Evolutionary conservation across 2,888 invertebrate species (phyloP).

Genomic region (Mesorhabditis sp.): DNA sequence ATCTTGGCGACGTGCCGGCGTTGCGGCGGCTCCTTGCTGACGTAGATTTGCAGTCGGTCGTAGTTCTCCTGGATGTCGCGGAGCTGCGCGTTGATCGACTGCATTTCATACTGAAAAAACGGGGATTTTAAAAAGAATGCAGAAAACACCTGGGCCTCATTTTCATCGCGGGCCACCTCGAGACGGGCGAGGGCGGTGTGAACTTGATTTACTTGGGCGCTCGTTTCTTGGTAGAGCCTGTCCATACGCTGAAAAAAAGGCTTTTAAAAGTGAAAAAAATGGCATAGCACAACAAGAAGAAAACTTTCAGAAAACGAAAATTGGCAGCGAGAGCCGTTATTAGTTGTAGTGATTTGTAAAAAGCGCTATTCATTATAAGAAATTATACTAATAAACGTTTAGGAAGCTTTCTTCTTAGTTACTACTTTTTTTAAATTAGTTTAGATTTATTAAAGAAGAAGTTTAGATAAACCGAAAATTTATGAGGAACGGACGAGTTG

Average conservation of each 20-base stretch:
- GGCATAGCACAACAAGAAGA: too few species aligned
- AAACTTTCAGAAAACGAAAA: too few species aligned
- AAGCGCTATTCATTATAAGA: too few species aligned
- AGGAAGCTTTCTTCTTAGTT: too few species aligned
- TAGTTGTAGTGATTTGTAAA: too few species aligned
- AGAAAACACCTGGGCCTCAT: constrained; percentile 38
- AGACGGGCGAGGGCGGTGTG: constrained; percentile 40
- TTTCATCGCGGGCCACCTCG: constrained; percentile 43
- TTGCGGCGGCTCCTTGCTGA: constrained; percentile 41
- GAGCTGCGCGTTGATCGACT: constrained; percentile 40
- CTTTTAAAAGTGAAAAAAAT: constrained; percentile 4
- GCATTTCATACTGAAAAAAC: constrained; percentile 19
- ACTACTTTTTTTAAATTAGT: too few species aligned
- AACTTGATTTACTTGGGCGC: constrained; percentile 38
- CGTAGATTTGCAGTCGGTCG: constrained; percentile 35
- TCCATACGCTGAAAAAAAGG: constrained; percentile 37
- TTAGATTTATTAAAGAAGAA: too few species aligned
- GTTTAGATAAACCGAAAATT: too few species aligned
- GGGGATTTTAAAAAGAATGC: too few species aligned
- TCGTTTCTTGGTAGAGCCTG: constrained; percentile 47
- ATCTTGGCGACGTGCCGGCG: constrained; percentile 36
- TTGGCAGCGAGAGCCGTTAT: too few species aligned
- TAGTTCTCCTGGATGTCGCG: constrained; percentile 40
- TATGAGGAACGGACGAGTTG: too few species aligned
- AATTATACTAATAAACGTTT: too few species aligned